phyloP scores from a whole-genome alignment of 2,113 vertebrate genomes.

The Vimba vimba region DNA sequence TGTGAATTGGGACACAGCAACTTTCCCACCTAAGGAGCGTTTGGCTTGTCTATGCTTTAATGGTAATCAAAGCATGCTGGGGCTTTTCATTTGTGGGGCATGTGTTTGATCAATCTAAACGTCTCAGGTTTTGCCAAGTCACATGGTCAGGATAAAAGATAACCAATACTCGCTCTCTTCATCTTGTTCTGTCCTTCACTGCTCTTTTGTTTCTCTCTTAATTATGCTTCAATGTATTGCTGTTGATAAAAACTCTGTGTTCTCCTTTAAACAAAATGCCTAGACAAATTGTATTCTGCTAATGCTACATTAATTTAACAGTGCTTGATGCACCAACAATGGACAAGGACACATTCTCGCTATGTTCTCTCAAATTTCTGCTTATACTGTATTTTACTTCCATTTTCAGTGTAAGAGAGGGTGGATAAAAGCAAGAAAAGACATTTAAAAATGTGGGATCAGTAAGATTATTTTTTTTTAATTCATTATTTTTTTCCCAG shows the following conservation, averaged over 20 bases:
- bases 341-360: not conserved
- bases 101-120: slow-evolving; percentile 11
- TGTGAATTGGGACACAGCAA: not conserved
- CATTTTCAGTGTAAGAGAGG: not conserved
- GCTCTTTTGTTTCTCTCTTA: not conserved
- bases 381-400: not conserved
- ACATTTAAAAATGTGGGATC: no score
- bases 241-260: not conserved
- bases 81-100: not conserved
- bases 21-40: not conserved
- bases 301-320: not conserved
- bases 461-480: no score
- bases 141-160: slow-evolving; percentile 7
- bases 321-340: not conserved
- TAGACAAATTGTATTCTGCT: no score
- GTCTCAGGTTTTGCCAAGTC: slow-evolving; percentile 28
- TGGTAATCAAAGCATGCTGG: not conserved
- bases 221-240: not conserved
- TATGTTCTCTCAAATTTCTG: not conserved
- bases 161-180: not conserved
- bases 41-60: not conserved
- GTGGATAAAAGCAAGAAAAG: not conserved
- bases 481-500: not conserved
- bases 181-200: slow-evolving; percentile 6
- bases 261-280: not conserved